phyloP scores from a whole-genome alignment of 2,888 invertebrate species.

The Pinctada fucata region DNA sequence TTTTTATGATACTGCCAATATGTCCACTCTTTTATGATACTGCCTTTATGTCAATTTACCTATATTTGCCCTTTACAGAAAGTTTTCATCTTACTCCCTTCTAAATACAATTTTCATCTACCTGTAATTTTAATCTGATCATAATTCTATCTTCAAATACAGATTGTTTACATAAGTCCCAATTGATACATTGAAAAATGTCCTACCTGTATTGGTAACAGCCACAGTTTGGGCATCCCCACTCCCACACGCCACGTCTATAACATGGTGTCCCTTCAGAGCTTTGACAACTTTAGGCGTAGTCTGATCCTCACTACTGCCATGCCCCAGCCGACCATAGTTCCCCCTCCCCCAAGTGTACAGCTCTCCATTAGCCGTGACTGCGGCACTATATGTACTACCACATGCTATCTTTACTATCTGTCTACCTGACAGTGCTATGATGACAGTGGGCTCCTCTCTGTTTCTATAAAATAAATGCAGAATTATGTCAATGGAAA shows the following conservation, averaged over 20 bases:
- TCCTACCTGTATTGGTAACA: conserved; percentile 93
- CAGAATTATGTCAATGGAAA: not conserved
- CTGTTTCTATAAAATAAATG: conserved; percentile 77
- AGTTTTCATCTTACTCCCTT: no score
- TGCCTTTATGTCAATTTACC: no score
- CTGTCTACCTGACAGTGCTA: conserved; percentile 86
- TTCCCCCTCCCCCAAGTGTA: conserved; percentile 98
- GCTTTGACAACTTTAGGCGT: conserved; percentile 87
- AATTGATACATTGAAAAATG: not conserved
- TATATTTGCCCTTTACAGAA: no score
- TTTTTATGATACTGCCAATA: no score
- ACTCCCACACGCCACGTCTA: conserved; percentile 88
- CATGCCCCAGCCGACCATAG: conserved; percentile 94
- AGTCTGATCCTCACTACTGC: conserved; percentile 95
- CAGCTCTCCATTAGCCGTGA: conserved; percentile 91
- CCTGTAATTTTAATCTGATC: no score
- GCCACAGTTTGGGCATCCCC: conserved; percentile 97
- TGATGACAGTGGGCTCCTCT: conserved; percentile 92
- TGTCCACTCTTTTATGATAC: no score
- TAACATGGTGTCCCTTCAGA: conserved; percentile 73
- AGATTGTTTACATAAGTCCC: no score
- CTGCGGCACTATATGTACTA: conserved; percentile 94
- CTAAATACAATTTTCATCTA: no score
- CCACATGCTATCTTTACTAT: conserved; percentile 94
- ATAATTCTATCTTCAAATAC: no score